A percentile compares a stretch with the other conserved stretches of the same genome.
These are phyloP conservation scores for Meloidogyne hapla DNA, from an alignment of 1,140 invertebrate species.

Conservation along the genomic window DNA sequence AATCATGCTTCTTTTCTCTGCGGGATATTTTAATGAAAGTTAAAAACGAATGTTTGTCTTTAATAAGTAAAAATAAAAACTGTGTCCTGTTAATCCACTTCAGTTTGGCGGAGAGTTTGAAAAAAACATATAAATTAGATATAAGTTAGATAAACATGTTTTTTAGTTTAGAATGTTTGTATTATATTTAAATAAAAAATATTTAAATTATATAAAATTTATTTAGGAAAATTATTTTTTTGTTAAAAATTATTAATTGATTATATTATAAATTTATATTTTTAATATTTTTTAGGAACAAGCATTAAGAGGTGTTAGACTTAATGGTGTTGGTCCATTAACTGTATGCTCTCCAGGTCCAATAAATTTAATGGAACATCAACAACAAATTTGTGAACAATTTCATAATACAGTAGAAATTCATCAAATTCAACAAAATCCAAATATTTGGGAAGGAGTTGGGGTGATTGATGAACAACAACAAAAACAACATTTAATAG, in stretches of 20 bases:
- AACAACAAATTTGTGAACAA: slow-evolving; percentile 6
- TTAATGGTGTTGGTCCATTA: slow-evolving; percentile 30
- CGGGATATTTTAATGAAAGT: background rate
- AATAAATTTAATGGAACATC: slow-evolving; percentile 8
- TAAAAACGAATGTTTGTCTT: background rate
- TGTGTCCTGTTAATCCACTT: background rate
- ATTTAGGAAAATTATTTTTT: no score
- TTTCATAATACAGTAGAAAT: slow-evolving; percentile 29
- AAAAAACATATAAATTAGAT: background rate
- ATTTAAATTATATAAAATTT: no score
- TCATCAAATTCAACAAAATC: slow-evolving; percentile 28
- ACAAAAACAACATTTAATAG: background rate
- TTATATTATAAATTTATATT: no score
- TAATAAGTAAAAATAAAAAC: background rate
- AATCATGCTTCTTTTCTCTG: background rate
- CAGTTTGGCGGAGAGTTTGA: no score
- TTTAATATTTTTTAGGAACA: slow-evolving; percentile 16
- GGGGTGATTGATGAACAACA: no score
- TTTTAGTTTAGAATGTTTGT: background rate
- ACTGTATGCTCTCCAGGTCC: slow-evolving; percentile 23
- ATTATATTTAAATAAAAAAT: no score
- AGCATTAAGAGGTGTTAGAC: slow-evolving; percentile 29
- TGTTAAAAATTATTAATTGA: no score
- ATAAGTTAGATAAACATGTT: background rate
- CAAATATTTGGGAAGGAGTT: slow-evolving; percentile 12